Conservation (phyloP, 2,888 invertebrate species). For the Furcula furcula region DNA sequence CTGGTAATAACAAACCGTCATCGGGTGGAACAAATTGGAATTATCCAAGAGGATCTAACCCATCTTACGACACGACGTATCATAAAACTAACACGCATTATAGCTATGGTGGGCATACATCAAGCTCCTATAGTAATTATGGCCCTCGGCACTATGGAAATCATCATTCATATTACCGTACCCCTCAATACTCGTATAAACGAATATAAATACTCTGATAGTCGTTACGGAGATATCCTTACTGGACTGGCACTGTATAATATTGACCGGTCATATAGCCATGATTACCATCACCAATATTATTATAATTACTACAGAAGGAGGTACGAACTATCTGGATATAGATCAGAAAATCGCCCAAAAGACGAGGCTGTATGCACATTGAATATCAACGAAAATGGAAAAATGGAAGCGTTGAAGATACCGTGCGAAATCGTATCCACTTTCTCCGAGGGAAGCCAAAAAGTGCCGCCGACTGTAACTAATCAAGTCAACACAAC, state of each 20-base stretch:
- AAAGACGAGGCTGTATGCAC: constrained; percentile 52
- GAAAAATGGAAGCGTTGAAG: constrained; percentile 46
- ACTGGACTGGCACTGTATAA: constrained; percentile 69
- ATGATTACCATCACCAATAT: constrained; percentile 60
- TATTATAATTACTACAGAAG: constrained; percentile 67
- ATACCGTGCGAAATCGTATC: constrained; percentile 75
- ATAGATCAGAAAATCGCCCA: constrained; percentile 22
- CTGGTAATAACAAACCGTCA: neutral
- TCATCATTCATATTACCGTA: constrained; percentile 41
- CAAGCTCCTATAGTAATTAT: constrained; percentile 19
- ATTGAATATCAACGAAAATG: constrained; percentile 57
- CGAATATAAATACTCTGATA: constrained; percentile 62
- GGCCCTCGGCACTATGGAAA: constrained; percentile 8
- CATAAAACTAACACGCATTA: constrained; percentile 17
- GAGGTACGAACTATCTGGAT: constrained; percentile 37
- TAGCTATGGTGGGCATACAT: too few relatives aligned
- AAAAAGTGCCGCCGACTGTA: constrained; percentile 29
- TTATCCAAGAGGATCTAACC: too few relatives aligned
- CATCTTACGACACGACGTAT: constrained; percentile 11
- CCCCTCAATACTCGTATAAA: constrained; percentile 64
- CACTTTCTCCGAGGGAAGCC: constrained; percentile 60
- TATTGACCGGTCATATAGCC: constrained; percentile 59
- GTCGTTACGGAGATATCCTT: constrained; percentile 61
- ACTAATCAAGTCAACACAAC: constrained; percentile 39
- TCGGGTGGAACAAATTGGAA: neutral